Evolutionary conservation across 2,888 invertebrate species (phyloP).

Genomic region (Saturnia japonica): DNA sequence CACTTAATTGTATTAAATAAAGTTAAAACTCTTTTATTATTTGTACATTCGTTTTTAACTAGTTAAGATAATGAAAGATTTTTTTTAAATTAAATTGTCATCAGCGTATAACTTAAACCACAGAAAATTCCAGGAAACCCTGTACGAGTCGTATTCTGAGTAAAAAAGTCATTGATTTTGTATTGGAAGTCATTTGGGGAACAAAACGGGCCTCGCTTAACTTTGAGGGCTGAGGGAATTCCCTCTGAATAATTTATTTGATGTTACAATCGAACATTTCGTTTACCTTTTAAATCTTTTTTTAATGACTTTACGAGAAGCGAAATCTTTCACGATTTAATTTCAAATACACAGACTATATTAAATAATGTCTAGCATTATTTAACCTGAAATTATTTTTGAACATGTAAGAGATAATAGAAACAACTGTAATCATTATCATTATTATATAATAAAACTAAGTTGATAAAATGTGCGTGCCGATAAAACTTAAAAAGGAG

Average conservation of each 20-base stretch:
- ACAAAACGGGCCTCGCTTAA: conserved; percentile 45
- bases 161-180: conserved; percentile 67
- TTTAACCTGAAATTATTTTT: background rate
- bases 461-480: too few relatives aligned
- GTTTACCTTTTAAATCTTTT: conserved; percentile 23
- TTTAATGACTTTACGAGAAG: conserved; percentile 25
- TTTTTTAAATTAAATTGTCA: background rate
- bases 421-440: too few relatives aligned
- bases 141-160: conserved; percentile 38
- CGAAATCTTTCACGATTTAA: background rate
- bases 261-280: conserved; percentile 24
- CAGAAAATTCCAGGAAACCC: conserved; percentile 30
- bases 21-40: too few relatives aligned
- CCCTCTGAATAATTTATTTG: conserved; percentile 44
- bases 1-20: too few relatives aligned
- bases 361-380: background rate
- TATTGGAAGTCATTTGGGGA: conserved; percentile 59
- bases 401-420: background rate
- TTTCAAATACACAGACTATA: background rate
- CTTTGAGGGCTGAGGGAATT: conserved; percentile 31
- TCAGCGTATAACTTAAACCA: conserved; percentile 32
- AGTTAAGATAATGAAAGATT: too few relatives aligned
- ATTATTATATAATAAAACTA: too few relatives aligned
- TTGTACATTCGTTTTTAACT: too few relatives aligned
- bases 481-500: too few relatives aligned